Evolutionary conservation across 2,888 invertebrate species (phyloP).

Genomic region (Pseudococcus longispinus): DNA sequence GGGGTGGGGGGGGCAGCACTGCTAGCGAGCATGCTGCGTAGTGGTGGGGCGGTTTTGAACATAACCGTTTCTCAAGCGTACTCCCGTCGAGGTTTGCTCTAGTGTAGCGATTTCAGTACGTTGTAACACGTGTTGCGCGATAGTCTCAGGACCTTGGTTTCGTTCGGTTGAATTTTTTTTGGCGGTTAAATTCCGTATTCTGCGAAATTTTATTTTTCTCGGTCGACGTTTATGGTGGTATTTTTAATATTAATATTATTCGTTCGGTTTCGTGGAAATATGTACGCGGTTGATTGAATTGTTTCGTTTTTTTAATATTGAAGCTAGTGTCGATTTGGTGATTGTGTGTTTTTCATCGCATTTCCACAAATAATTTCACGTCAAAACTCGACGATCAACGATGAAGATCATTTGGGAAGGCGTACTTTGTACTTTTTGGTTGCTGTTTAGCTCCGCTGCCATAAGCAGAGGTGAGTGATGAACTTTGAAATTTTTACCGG

Average conservation of each 20-base stretch:
- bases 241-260: neutral
- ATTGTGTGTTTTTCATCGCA: neutral
- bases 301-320: neutral
- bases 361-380: neutral
- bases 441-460: neutral
- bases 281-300: neutral
- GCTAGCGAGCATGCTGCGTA: too few species aligned
- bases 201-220: neutral
- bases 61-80: neutral
- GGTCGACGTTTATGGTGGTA: neutral
- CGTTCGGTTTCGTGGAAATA: neutral
- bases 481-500: too few species aligned
- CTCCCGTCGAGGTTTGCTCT: neutral
- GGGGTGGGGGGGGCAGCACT: too few species aligned
- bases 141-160: neutral
- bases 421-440: neutral
- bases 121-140: conserved; percentile 49
- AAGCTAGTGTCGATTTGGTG: neutral
- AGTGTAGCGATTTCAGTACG: conserved; percentile 38
- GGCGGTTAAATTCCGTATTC: neutral
- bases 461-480: neutral
- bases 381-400: neutral
- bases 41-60: neutral
- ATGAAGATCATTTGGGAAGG: neutral
- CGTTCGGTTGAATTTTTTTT: neutral